These are phyloP conservation scores for Nemotelus pantherinus DNA, from an alignment of 2,888 invertebrate genomes.

Conservation along the genomic window DNA sequence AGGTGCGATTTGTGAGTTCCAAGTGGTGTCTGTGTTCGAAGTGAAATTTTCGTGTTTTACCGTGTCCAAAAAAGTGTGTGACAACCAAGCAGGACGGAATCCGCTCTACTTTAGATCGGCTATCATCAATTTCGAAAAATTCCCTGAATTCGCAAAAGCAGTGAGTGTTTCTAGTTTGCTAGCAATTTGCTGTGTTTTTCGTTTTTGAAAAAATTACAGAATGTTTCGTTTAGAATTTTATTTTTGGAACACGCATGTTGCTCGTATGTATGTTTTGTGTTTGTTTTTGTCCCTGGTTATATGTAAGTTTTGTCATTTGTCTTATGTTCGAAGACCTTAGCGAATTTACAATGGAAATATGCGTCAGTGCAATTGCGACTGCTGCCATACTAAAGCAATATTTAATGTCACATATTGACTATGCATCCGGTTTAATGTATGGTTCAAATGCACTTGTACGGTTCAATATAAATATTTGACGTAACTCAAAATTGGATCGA, in stretches of 20 bases:
- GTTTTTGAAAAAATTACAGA: not conserved
- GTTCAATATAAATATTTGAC: too few relatives aligned
- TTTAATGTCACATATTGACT: too few relatives aligned
- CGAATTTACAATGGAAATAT: not conserved
- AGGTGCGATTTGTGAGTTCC: too few relatives aligned
- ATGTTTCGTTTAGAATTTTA: not conserved
- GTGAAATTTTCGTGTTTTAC: too few relatives aligned
- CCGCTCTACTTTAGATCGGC: not conserved
- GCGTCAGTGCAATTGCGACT: not conserved
- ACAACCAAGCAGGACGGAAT: not conserved
- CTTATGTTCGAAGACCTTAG: too few relatives aligned
- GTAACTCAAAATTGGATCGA: too few relatives aligned
- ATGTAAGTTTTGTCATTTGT: not conserved
- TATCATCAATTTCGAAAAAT: slow-evolving; percentile 3
- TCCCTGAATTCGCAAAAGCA: not conserved
- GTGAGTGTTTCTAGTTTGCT: slow-evolving; percentile 6
- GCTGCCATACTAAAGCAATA: too few relatives aligned
- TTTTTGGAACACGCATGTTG: slow-evolving; percentile 31
- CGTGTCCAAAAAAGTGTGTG: not conserved
- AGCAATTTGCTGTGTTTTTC: slow-evolving; percentile 7
- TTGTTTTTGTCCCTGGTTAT: slow-evolving; percentile 12
- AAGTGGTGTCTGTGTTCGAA: too few relatives aligned
- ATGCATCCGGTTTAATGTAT: not conserved
- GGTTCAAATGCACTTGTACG: not conserved
- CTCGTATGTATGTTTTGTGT: slow-evolving; percentile 20